phyloP scores from a whole-genome alignment of 2,113 vertebrate species.

The Chloropsis hardwickii region DNA sequence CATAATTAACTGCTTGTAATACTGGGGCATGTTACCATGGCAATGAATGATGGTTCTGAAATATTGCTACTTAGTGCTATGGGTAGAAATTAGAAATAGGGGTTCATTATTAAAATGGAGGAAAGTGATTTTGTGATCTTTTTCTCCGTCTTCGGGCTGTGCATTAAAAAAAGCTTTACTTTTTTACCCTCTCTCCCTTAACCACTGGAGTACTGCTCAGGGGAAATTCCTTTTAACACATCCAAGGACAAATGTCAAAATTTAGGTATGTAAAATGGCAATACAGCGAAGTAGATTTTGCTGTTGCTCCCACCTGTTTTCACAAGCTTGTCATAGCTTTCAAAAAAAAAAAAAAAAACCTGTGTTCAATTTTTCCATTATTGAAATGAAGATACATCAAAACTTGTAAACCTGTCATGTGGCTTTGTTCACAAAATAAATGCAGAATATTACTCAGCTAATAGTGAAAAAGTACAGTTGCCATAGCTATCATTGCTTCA shows the following conservation, averaged over 20 bases:
- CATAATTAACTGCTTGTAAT: conserved; percentile 54
- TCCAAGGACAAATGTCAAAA: not conserved
- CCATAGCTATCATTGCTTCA: not conserved
- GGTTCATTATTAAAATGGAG: not conserved
- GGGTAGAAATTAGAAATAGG: not conserved
- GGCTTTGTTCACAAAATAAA: not conserved
- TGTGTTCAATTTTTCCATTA: not conserved
- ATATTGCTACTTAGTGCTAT: not conserved
- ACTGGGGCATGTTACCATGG: conserved; percentile 45
- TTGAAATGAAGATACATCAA: not conserved
- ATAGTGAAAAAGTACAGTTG: not conserved
- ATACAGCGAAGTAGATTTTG: not conserved
- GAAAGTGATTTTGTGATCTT: not conserved
- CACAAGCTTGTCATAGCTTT: not conserved
- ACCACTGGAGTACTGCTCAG: not conserved
- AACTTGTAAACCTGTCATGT: not conserved
- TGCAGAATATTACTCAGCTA: not conserved
- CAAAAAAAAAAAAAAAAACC: not conserved
- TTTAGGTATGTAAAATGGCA: not conserved
- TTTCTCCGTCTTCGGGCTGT: not conserved
- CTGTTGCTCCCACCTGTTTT: not conserved
- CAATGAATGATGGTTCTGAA: conserved; percentile 34
- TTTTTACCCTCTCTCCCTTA: not conserved
- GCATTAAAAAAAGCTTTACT: not conserved
- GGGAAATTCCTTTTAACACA: not conserved